Evolutionary conservation across 2,113 vertebrate genomes (phyloP).

Genomic region (Chloropsis hardwickii): DNA sequence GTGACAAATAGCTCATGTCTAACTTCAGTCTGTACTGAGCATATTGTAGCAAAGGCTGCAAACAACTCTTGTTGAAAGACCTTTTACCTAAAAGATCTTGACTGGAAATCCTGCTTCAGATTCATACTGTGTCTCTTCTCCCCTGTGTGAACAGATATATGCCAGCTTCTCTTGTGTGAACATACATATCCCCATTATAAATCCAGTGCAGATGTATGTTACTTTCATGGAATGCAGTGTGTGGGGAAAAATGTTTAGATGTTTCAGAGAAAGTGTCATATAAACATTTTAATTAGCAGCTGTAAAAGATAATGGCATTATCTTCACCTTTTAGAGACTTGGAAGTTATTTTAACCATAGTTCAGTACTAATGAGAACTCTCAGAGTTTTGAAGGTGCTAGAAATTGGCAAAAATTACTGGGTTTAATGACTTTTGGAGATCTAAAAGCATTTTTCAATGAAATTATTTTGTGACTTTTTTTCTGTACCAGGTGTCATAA

Average conservation of each 20-base stretch:
- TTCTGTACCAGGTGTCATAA: background rate
- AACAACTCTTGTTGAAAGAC: background rate
- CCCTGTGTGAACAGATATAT: background rate
- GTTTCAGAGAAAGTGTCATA: background rate
- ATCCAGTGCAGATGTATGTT: background rate
- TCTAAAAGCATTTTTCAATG: background rate
- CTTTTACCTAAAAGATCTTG: background rate
- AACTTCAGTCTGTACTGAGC: background rate
- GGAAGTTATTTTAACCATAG: background rate
- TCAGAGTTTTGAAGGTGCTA: background rate
- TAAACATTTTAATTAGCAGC: background rate
- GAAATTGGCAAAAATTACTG: background rate
- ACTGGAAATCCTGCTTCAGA: background rate
- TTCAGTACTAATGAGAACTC: background rate
- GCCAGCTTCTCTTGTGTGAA: background rate
- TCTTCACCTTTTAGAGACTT: background rate
- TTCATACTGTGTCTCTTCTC: background rate
- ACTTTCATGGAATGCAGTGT: background rate
- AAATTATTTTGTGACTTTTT: background rate
- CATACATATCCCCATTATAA: background rate
- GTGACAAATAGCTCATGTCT: background rate
- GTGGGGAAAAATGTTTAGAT: background rate
- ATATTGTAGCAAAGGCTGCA: background rate
- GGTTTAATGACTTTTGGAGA: background rate
- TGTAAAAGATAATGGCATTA: background rate